phyloP scores from a whole-genome alignment of 2,113 vertebrate genomes.

The human region GRCh38 chr6:90984001-90984500 shows the following conservation, averaged over 20 bases:
- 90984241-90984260: not conserved
- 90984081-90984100: not conserved
- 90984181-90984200: not conserved
- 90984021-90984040: not conserved
- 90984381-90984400: not conserved
- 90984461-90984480: constrained; percentile 17
- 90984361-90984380: not conserved
- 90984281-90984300: not conserved
- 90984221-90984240: not conserved
- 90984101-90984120: not conserved
- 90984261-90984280: not conserved
- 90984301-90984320: not conserved
- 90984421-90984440: not conserved
- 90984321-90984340: not conserved
- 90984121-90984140: not conserved
- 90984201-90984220: not conserved
- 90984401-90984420: not conserved
- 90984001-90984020: not conserved
- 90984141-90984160: not conserved
- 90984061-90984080: not conserved
- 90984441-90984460: constrained; percentile 48
- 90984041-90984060: not conserved
- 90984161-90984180: not conserved
- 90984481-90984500: constrained; percentile 34
- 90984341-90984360: not conserved